A percentile compares a stretch with the other conserved stretches of the same genome.
phyloP scores from a whole-genome alignment of 2,888 invertebrate species.

The Aproaerema taeniolella region DNA sequence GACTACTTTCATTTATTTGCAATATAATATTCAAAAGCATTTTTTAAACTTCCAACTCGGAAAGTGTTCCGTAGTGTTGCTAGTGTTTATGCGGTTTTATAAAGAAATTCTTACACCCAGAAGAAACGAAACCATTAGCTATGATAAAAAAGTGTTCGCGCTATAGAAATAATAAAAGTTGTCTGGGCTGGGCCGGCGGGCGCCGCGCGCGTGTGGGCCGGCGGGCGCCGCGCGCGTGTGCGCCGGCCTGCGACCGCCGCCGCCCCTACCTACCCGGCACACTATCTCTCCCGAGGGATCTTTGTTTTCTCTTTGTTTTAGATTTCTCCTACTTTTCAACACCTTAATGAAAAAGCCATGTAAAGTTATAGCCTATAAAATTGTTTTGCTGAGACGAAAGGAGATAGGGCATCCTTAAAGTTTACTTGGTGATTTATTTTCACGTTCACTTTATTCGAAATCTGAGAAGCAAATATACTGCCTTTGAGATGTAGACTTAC shows the following conservation, averaged over 20 bases:
- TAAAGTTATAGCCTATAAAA: conserved; percentile 9
- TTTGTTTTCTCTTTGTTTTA: conserved; percentile 46
- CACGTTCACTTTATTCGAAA: conserved; percentile 17
- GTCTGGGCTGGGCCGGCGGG: conserved; percentile 51
- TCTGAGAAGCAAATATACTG: conserved; percentile 16
- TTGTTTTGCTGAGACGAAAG: conserved; percentile 3
- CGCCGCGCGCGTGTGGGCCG: conserved; percentile 29
- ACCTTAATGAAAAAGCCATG: conserved; percentile 35
- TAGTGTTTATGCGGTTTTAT: no score
- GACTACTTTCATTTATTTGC: no score
- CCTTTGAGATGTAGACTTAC: conserved; percentile 19
- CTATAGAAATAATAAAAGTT: conserved; percentile 69
- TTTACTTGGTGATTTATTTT: conserved; percentile 14
- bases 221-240: conserved; percentile 28
- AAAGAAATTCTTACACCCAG: no score
- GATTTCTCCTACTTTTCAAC: conserved; percentile 39
- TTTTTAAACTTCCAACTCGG: no score
- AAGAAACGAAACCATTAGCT: conserved; percentile 37
- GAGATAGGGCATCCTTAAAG: conserved; percentile 10
- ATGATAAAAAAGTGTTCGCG: conserved; percentile 56
- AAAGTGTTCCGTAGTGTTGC: no score
- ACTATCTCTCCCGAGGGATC: conserved; percentile 47
- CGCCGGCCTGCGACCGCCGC: conserved; percentile 26
- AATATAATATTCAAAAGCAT: no score
- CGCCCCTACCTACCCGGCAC: conserved; percentile 53